A percentile compares a stretch with the other conserved stretches of the same genome.
phyloP scores from a whole-genome alignment of 2,797 vertebrate genomes.

The Scomberomorus guttatus region DNA sequence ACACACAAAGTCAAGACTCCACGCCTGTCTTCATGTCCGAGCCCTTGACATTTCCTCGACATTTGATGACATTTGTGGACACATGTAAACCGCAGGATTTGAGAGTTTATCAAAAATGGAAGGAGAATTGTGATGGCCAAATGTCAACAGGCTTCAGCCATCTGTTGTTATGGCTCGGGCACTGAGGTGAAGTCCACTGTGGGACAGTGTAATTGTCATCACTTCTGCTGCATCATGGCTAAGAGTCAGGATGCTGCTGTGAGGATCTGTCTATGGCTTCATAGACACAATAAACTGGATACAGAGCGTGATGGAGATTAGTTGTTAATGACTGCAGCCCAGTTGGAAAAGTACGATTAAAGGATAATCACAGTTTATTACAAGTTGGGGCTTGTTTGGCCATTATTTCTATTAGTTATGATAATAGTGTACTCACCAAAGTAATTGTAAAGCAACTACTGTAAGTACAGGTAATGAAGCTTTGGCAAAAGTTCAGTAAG shows the following conservation, averaged over 20 bases:
- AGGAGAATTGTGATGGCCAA: slow-evolving; percentile 69
- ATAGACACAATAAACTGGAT: background rate
- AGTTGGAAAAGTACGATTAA: too few relatives aligned
- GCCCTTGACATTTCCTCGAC: slow-evolving; percentile 87
- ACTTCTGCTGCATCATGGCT: slow-evolving; percentile 41
- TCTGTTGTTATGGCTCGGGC: slow-evolving; percentile 70
- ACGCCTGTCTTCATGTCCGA: slow-evolving; percentile 29
- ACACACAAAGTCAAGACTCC: slow-evolving; percentile 6
- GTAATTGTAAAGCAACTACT: background rate
- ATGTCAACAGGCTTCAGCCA: slow-evolving; percentile 81
- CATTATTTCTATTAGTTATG: background rate
- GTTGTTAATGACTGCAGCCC: background rate
- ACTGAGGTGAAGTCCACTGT: slow-evolving; percentile 46
- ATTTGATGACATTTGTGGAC: slow-evolving; percentile 87
- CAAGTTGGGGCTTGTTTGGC: background rate
- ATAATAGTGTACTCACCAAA: background rate
- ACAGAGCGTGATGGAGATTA: background rate
- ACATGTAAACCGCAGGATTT: slow-evolving; percentile 74
- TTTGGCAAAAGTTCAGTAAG: too few relatives aligned
- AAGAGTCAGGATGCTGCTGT: background rate
- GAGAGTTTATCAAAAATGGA: slow-evolving; percentile 73
- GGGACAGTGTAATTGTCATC: slow-evolving; percentile 27
- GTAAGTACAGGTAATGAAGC: too few relatives aligned
- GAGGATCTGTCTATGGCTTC: background rate
- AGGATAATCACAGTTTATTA: background rate